A percentile compares a stretch with the other conserved stretches of the same genome.
phyloP scores from a whole-genome alignment of 2,888 invertebrate species.

The Pardosa pseudoannulata region DNA sequence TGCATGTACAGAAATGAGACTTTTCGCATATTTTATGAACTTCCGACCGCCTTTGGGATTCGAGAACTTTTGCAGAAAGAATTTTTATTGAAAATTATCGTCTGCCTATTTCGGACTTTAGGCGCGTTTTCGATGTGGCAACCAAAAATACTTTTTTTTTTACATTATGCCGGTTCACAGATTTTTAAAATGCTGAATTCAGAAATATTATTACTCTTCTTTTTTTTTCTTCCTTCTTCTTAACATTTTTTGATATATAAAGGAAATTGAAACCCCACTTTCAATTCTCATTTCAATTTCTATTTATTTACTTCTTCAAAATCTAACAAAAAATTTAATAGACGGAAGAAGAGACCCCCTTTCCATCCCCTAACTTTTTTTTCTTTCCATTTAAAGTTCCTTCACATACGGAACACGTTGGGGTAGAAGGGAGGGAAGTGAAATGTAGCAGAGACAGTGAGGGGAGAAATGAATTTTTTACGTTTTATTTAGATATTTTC shows the following conservation, averaged over 20 bases:
- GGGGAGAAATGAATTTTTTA: constrained; percentile 19
- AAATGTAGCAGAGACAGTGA: no score
- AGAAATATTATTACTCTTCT: constrained; percentile 58
- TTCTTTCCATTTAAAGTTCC: constrained; percentile 3
- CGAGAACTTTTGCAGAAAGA: neutral
- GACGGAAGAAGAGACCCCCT: neutral
- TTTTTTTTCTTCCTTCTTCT: no score
- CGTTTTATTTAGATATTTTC: constrained; percentile 50
- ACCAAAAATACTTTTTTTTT: neutral
- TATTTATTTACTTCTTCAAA: constrained; percentile 30
- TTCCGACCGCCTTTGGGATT: neutral
- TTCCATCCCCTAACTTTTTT: constrained; percentile 1
- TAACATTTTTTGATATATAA: no score
- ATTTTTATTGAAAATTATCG: constrained; percentile 22
- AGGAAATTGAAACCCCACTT: constrained; percentile 56
- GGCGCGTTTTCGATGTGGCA: no score
- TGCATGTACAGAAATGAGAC: neutral
- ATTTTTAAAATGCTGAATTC: constrained; percentile 11
- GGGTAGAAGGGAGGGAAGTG: neutral
- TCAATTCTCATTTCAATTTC: constrained; percentile 16
- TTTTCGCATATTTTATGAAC: neutral
- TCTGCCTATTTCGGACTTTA: neutral
- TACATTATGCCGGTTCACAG: neutral
- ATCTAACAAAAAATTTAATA: constrained; percentile 13
- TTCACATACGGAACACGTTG: neutral